phyloP scores from a whole-genome alignment of 2,888 invertebrate genomes.

The Phytoseiulus persimilis region DNA sequence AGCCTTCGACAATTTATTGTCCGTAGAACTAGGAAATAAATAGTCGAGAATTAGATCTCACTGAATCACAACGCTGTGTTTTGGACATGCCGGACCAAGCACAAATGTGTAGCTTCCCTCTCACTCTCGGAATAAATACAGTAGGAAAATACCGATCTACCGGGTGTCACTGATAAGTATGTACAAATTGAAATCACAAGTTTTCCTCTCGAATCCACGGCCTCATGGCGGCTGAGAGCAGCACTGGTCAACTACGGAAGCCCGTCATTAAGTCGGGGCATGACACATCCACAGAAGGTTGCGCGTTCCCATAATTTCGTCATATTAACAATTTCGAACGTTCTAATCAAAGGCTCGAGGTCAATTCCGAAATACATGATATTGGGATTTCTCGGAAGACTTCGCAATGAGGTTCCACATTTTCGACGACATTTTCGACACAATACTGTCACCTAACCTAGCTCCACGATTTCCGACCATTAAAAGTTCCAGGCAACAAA shows the following conservation, averaged over 20 bases:
- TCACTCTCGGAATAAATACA: not conserved
- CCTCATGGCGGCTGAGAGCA: no score
- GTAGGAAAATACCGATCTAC: not conserved
- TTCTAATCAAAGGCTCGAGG: not conserved
- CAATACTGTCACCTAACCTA: not conserved
- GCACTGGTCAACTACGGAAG: no score
- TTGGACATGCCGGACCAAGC: not conserved
- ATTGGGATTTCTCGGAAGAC: not conserved
- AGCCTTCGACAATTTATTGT: not conserved
- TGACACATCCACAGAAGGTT: no score
- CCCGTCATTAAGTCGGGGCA: no score
- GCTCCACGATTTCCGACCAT: not conserved
- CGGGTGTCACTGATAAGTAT: no score
- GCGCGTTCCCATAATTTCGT: not conserved
- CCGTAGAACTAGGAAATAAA: not conserved
- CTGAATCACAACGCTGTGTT: not conserved
- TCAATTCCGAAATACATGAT: not conserved
- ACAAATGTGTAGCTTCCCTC: not conserved
- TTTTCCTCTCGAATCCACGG: no score
- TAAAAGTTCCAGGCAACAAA: not conserved
- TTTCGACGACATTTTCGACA: conserved; percentile 34
- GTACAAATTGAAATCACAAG: no score
- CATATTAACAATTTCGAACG: not conserved
- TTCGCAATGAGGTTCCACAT: conserved; percentile 21
- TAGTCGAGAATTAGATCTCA: not conserved